Evolutionary conservation across 2,797 vertebrate species (phyloP).

Genomic region (Enteromius treurensis): DNA sequence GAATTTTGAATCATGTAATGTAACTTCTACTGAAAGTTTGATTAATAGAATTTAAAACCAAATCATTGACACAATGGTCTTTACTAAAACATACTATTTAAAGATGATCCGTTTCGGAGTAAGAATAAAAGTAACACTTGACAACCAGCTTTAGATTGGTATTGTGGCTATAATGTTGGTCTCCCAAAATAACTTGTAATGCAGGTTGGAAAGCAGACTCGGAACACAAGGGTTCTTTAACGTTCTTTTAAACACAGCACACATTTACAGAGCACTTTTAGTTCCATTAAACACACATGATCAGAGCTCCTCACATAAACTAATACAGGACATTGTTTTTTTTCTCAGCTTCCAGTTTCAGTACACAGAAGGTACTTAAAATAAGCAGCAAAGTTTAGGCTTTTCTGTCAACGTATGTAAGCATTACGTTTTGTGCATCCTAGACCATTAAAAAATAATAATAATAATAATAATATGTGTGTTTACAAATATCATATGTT

Average conservation of each 20-base stretch:
- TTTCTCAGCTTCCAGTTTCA: conserved; percentile 16
- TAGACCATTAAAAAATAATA: conserved; percentile 33
- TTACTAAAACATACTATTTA: not conserved
- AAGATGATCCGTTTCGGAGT: not conserved
- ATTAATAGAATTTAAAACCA: not conserved
- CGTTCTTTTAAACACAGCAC: conserved; percentile 46
- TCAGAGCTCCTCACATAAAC: conserved; percentile 42
- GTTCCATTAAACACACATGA: conserved; percentile 57
- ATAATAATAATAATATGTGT: conserved; percentile 34
- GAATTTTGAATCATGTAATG: not conserved
- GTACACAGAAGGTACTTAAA: conserved; percentile 29
- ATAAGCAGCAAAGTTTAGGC: conserved; percentile 23
- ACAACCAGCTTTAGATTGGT: not conserved
- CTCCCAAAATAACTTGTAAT: conserved; percentile 28
- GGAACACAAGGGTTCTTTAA: conserved; percentile 50
- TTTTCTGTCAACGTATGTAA: conserved; percentile 14
- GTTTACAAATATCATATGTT: conserved; percentile 20
- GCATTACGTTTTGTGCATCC: conserved; percentile 31
- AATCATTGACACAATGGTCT: not conserved
- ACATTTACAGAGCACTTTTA: conserved; percentile 64
- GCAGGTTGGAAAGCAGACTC: conserved; percentile 52
- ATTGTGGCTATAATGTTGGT: not conserved
- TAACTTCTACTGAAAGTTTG: not conserved
- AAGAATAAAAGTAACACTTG: not conserved
- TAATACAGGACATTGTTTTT: conserved; percentile 29